These are phyloP conservation scores for Xestoiulus laeticollis DNA, from an alignment of 2,888 invertebrate species.

Conservation along the genomic window DNA sequence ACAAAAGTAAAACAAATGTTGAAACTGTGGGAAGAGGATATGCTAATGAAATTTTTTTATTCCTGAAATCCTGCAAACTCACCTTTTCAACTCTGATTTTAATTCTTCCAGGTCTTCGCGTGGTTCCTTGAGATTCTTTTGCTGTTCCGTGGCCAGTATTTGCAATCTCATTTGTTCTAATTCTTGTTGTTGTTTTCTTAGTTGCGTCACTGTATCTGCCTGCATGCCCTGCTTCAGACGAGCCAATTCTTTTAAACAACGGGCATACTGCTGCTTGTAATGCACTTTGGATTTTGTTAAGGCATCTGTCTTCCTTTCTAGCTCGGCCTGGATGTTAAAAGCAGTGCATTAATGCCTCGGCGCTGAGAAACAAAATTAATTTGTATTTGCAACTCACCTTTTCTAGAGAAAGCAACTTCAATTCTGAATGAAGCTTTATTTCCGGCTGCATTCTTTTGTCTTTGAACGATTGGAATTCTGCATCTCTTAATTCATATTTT, in stretches of 20 bases:
- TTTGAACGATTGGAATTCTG: constrained; percentile 62
- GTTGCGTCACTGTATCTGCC: constrained; percentile 61
- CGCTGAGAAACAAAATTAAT: neutral
- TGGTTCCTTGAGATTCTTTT: constrained; percentile 57
- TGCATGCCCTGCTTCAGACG: constrained; percentile 64
- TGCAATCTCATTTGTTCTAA: constrained; percentile 59
- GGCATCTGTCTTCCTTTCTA: constrained; percentile 64
- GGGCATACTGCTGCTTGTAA: constrained; percentile 66
- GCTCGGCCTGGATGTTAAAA: constrained; percentile 60
- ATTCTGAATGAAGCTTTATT: constrained; percentile 64
- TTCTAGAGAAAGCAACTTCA: constrained; percentile 64
- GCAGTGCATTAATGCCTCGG: neutral
- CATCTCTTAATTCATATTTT: constrained; percentile 60
- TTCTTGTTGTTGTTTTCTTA: constrained; percentile 61
- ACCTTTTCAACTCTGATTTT: constrained; percentile 63
- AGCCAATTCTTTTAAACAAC: constrained; percentile 64
- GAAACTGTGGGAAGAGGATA: constrained; percentile 56
- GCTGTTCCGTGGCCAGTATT: constrained; percentile 32
- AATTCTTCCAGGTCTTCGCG: constrained; percentile 63
- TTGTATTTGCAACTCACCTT: constrained; percentile 60
- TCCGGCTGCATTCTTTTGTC: constrained; percentile 61
- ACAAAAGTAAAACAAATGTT: neutral
- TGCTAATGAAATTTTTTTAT: too few relatives aligned
- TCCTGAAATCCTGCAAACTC: constrained; percentile 51
- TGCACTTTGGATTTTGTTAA: constrained; percentile 64